phyloP scores from a whole-genome alignment of 2,113 vertebrate genomes.

The Syngnathoides biaculeatus region DNA sequence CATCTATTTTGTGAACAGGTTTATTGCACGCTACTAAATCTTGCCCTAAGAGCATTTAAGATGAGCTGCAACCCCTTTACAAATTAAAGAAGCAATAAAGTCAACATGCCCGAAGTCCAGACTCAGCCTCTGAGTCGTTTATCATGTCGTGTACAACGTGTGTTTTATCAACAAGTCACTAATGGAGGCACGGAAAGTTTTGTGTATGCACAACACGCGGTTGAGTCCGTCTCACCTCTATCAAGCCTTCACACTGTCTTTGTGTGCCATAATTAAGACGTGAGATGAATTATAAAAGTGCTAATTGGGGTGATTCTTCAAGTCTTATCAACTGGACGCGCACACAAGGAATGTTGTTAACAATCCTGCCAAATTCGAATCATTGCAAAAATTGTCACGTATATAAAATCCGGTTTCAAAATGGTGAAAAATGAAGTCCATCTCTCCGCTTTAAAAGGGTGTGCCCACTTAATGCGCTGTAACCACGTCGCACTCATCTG shows the following conservation, averaged over 20 bases:
- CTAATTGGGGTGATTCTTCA: background rate
- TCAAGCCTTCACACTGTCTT: background rate
- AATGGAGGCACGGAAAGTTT: constrained; percentile 3
- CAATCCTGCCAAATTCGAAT: background rate
- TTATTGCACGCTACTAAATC: background rate
- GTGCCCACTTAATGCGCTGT: no score
- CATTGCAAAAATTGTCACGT: background rate
- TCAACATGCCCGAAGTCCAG: background rate
- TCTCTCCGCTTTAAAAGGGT: background rate
- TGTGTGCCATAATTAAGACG: background rate
- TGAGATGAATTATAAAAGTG: background rate
- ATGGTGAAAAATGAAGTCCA: background rate
- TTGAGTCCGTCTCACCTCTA: constrained; percentile 17
- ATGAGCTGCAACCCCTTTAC: background rate
- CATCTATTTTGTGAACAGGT: constrained; percentile 1
- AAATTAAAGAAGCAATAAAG: background rate
- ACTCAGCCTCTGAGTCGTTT: background rate
- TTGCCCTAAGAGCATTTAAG: background rate
- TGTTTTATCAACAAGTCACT: constrained; percentile 17
- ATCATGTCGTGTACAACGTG: background rate
- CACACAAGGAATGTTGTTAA: background rate
- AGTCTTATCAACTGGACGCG: background rate
- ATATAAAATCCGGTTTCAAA: background rate
- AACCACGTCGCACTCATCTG: background rate
- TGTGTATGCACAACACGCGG: background rate